Evolutionary conservation across 2,888 invertebrate species (phyloP).

Genomic region (Serrognathus titanus): DNA sequence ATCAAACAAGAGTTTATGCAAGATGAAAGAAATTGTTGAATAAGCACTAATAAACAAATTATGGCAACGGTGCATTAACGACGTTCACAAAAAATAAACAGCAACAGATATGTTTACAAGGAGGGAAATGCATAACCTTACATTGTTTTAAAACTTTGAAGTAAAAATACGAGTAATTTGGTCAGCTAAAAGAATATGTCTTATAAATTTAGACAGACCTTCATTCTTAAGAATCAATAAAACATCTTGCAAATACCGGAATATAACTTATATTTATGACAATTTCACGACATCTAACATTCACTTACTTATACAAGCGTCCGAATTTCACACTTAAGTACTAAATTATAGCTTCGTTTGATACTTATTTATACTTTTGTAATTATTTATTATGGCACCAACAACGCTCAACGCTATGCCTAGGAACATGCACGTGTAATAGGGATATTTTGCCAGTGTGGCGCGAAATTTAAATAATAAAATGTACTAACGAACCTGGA

Average conservation of each 20-base stretch:
- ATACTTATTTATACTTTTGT: slow-evolving; percentile 6
- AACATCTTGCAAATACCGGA: background rate
- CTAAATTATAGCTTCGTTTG: background rate
- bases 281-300: background rate
- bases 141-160: no score
- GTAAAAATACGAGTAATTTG: no score
- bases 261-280: background rate
- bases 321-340: background rate
- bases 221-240: slow-evolving; percentile 1
- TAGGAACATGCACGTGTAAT: background rate
- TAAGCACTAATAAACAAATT: background rate
- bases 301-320: background rate
- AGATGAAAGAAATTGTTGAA: background rate
- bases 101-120: no score
- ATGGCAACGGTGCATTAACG: no score
- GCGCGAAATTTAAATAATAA: no score
- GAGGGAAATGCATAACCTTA: no score
- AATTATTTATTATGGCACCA: slow-evolving; percentile 12
- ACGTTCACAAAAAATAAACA: no score
- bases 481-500: no score
- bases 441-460: background rate
- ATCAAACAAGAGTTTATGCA: background rate
- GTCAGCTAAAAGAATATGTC: no score
- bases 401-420: slow-evolving; percentile 5
- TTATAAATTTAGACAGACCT: background rate